phyloP scores from a whole-genome alignment of 2,113 vertebrate genomes.

The Delphinapterus leucas region DNA sequence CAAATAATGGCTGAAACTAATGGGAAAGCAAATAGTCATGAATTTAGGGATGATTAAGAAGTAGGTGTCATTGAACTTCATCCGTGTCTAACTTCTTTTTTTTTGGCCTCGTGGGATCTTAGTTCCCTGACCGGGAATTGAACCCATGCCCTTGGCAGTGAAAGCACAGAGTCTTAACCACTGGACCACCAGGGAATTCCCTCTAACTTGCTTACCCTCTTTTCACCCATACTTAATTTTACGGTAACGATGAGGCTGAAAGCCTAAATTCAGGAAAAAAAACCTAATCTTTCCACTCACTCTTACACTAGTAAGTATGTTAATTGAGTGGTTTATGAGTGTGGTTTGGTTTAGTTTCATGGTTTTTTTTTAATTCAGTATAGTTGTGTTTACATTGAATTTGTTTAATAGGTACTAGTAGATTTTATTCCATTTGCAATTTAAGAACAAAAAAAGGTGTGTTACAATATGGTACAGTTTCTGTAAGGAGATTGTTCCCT shows the following conservation, averaged over 20 bases:
- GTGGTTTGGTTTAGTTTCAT: neutral
- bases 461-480: neutral
- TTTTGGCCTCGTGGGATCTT: too few relatives aligned
- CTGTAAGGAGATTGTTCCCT: neutral
- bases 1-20: neutral
- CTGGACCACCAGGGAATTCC: too few relatives aligned
- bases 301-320: neutral
- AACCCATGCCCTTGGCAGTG: too few relatives aligned
- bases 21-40: neutral
- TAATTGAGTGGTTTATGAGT: neutral
- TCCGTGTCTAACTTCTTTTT: neutral
- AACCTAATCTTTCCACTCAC: neutral
- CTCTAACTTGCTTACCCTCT: neutral
- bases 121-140: too few relatives aligned
- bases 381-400: constrained; percentile 2
- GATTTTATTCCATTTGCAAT: constrained; percentile 34
- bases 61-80: neutral
- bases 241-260: neutral
- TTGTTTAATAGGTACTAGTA: neutral
- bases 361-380: neutral
- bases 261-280: neutral
- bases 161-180: too few relatives aligned
- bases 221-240: neutral
- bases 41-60: constrained; percentile 8
- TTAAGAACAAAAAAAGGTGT: neutral